A percentile compares a stretch with the other conserved stretches of the same genome.
Conservation (phyloP, 1,140 invertebrate genomes). For the Choristoneura fumiferana region DNA sequence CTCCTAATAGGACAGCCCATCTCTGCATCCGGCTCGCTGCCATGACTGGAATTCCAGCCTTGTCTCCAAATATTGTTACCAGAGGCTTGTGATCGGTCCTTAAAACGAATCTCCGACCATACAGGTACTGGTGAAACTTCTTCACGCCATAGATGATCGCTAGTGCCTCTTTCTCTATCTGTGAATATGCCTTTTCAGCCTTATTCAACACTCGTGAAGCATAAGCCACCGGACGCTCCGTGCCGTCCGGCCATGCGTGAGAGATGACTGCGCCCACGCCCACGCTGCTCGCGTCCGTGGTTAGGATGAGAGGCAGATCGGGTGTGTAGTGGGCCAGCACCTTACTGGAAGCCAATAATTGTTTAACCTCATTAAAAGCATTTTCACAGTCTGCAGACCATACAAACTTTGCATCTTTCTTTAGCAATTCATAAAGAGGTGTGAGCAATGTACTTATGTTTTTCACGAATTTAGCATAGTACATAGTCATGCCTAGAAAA, state of each 20-base stretch:
- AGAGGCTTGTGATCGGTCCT: conserved; percentile 76
- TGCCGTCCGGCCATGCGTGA: neutral
- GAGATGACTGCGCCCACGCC: no score
- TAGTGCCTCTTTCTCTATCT: conserved; percentile 16
- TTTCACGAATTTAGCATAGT: no score
- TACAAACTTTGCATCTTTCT: no score
- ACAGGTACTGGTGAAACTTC: no score
- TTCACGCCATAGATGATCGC: no score
- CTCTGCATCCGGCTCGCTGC: conserved; percentile 45
- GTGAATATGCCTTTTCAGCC: conserved; percentile 12
- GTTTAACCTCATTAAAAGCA: conserved; percentile 11
- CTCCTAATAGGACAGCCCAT: conserved; percentile 49
- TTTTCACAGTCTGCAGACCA: neutral
- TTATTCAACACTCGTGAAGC: conserved; percentile 16
- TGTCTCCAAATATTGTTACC: no score
- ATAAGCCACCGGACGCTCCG: conserved; percentile 16
- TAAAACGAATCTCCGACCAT: conserved; percentile 57
- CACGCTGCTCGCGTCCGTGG: no score
- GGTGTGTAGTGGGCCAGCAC: conserved; percentile 17
- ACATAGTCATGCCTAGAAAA: no score
- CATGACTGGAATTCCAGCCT: conserved; percentile 44
- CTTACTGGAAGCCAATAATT: no score
- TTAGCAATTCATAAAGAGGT: conserved; percentile 45
- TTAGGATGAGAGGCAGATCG: conserved; percentile 3
- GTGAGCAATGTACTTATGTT: conserved; percentile 23